Conservation (phyloP, 2,113 vertebrate species). For the Hypomesus transpacificus region DNA sequence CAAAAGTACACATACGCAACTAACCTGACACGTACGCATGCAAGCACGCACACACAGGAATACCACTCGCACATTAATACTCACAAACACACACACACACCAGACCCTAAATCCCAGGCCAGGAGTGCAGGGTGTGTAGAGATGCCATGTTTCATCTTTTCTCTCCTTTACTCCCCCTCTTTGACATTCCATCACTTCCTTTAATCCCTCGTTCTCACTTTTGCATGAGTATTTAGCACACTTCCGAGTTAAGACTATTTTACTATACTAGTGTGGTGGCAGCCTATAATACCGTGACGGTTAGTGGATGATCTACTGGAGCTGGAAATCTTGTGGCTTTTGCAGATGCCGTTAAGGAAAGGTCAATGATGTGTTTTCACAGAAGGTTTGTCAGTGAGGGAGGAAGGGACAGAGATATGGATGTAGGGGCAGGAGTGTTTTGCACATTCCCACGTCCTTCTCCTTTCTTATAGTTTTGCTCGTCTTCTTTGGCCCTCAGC, state of each 20-base stretch:
- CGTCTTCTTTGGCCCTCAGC: neutral
- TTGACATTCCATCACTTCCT: too few species aligned
- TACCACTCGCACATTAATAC: neutral
- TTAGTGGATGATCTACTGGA: neutral
- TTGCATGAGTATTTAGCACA: too few species aligned
- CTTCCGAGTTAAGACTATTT: too few species aligned
- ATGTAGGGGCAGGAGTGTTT: too few species aligned
- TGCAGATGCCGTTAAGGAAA: constrained; percentile 5
- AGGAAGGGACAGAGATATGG: neutral
- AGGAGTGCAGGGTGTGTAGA: neutral
- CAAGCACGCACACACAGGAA: constrained; percentile 1
- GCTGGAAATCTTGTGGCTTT: neutral
- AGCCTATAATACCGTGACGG: too few species aligned
- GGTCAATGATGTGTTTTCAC: neutral
- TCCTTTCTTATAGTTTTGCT: neutral
- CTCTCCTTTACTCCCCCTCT: neutral
- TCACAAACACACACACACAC: neutral
- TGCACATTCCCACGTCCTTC: neutral
- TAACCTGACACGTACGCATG: constrained; percentile 3
- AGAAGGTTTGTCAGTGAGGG: neutral
- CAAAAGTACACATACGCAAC: neutral
- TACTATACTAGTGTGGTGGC: too few species aligned
- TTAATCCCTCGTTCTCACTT: too few species aligned
- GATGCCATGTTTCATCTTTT: neutral
- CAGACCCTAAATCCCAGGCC: neutral